Evolutionary conservation across 2,113 vertebrate species (phyloP).

Genomic region (Struthio camelus): DNA sequence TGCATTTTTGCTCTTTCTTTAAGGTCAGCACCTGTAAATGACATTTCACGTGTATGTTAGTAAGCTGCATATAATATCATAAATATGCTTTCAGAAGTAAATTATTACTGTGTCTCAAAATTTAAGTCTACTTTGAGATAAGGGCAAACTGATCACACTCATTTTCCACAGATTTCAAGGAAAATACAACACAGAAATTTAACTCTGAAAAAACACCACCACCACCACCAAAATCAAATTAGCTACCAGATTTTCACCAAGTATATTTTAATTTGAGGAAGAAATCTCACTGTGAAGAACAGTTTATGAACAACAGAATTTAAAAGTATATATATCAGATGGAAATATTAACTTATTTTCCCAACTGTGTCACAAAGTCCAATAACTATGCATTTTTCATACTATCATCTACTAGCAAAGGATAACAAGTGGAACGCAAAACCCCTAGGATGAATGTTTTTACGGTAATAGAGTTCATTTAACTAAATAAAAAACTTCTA

Average conservation of each 20-base stretch:
- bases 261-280: background rate
- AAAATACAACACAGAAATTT: background rate
- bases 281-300: background rate
- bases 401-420: background rate
- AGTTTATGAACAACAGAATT: background rate
- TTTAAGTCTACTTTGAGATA: background rate
- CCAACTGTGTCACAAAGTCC: conserved; percentile 45
- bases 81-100: background rate
- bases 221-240: background rate
- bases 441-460: background rate
- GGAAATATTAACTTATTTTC: background rate
- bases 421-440: background rate
- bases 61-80: background rate
- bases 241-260: background rate
- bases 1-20: conserved; percentile 97
- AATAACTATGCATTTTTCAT: background rate
- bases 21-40: conserved; percentile 90
- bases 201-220: background rate
- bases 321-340: background rate
- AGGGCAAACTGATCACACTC: background rate
- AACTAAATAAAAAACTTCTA: background rate
- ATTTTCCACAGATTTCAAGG: conserved; percentile 49
- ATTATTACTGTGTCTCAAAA: background rate
- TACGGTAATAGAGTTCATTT: background rate
- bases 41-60: conserved; percentile 51